Conservation (phyloP, 2,888 invertebrate species). For the Euclidia mi region DNA sequence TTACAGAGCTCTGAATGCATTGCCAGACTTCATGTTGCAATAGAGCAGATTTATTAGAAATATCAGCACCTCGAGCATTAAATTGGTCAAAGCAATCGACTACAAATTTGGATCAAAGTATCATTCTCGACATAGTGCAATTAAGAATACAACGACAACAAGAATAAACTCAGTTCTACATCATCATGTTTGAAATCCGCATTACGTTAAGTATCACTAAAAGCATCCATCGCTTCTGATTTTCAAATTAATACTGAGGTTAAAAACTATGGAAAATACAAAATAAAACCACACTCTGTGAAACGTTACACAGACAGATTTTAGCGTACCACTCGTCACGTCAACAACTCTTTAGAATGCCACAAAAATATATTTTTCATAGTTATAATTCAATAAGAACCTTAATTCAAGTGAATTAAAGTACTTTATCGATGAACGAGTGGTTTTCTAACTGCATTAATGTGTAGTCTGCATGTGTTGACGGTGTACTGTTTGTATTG, state of each 20-base stretch:
- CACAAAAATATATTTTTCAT: constrained; percentile 43
- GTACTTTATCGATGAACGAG: constrained; percentile 24
- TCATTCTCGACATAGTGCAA: too few species aligned
- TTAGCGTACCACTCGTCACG: constrained; percentile 60
- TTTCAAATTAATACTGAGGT: constrained; percentile 35
- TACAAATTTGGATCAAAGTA: too few species aligned
- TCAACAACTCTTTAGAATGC: constrained; percentile 59
- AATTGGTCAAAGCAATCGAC: too few species aligned
- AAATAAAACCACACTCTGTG: constrained; percentile 62
- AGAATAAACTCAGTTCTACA: too few species aligned
- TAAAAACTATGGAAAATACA: constrained; percentile 54
- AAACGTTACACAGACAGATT: constrained; percentile 56
- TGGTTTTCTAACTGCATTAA: constrained; percentile 28
- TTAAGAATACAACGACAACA: too few species aligned
- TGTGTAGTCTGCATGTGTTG: constrained; percentile 40
- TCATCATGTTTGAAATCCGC: not conserved
- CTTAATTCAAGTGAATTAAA: constrained; percentile 39
- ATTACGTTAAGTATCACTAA: constrained; percentile 2
- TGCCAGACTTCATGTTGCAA: too few species aligned
- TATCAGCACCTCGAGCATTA: too few species aligned
- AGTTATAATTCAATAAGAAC: constrained; percentile 16
- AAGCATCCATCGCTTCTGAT: constrained; percentile 27
- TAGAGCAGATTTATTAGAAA: too few species aligned
- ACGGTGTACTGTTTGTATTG: constrained; percentile 38
- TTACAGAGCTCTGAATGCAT: too few species aligned